Evolutionary conservation across 2,888 invertebrate species (phyloP).

Genomic region (Drosophila niveifrons): DNA sequence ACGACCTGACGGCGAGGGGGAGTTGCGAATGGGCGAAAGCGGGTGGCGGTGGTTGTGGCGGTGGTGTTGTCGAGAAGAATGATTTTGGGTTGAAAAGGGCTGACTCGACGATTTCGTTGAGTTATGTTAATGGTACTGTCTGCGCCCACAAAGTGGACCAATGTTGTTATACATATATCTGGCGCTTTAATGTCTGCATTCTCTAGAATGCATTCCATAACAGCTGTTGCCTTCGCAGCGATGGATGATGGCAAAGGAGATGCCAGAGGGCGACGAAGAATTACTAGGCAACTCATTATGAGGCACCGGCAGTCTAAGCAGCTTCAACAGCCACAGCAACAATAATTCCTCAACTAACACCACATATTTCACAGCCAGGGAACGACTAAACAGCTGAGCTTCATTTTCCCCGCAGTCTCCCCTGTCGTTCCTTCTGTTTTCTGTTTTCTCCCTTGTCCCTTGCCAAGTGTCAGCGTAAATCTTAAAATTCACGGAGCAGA

Average conservation of each 20-base stretch:
- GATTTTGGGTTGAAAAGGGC: constrained; percentile 52
- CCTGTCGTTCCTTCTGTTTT: neutral
- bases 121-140: constrained; percentile 75
- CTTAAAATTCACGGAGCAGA: constrained; percentile 76
- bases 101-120: constrained; percentile 60
- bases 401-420: neutral
- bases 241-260: neutral
- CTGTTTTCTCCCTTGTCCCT: constrained; percentile 5
- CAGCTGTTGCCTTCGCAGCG: constrained; percentile 38
- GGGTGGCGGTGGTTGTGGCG: neutral
- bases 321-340: constrained; percentile 6
- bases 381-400: constrained; percentile 68
- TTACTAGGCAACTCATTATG: constrained; percentile 32
- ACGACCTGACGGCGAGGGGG: constrained; percentile 68
- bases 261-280: neutral
- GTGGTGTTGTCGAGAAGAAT: constrained; percentile 27
- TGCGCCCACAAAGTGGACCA: constrained; percentile 74
- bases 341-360: constrained; percentile 56
- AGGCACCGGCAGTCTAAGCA: constrained; percentile 46
- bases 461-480: constrained; percentile 78
- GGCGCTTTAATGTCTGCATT: constrained; percentile 51
- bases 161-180: constrained; percentile 36
- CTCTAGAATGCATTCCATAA: constrained; percentile 49
- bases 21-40: neutral
- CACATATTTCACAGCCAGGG: constrained; percentile 65